Evolutionary conservation across 2,797 vertebrate species (phyloP).

Genomic region (Sebastes kiyomatsui): DNA sequence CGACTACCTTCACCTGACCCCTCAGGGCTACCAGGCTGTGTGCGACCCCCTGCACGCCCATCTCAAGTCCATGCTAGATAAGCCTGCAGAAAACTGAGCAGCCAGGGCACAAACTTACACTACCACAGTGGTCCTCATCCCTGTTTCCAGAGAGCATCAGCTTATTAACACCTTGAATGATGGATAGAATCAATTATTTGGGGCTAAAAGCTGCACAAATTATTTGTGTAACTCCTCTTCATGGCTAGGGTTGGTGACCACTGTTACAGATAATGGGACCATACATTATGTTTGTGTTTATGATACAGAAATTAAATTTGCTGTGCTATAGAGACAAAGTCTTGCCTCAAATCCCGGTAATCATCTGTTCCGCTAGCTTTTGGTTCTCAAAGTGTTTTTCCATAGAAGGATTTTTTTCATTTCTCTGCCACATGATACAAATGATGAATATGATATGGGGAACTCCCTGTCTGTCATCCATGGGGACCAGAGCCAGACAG

Average conservation of each 20-base stretch:
- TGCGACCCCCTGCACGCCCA: constrained; percentile 85
- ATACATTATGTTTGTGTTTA: constrained; percentile 58
- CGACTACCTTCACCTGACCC: constrained; percentile 92
- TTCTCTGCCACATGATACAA: constrained; percentile 6
- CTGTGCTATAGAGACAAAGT: constrained; percentile 48
- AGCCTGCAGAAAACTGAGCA: constrained; percentile 74
- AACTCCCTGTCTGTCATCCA: neutral
- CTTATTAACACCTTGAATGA: constrained; percentile 40
- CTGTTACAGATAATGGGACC: constrained; percentile 68
- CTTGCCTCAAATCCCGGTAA: constrained; percentile 16
- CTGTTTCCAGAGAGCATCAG: constrained; percentile 47
- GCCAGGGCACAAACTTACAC: constrained; percentile 41
- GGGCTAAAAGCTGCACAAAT: constrained; percentile 25
- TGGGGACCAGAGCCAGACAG: neutral
- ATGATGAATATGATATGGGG: constrained; percentile 4
- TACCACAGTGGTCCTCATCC: constrained; percentile 62
- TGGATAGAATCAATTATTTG: constrained; percentile 33
- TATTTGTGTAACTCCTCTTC: constrained; percentile 43
- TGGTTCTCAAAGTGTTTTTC: neutral
- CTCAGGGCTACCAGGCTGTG: constrained; percentile 87
- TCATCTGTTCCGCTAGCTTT: constrained; percentile 24
- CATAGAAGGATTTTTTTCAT: neutral
- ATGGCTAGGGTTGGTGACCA: constrained; percentile 64
- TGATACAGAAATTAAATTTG: constrained; percentile 50
- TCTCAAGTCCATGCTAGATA: constrained; percentile 86